Evolutionary conservation across 1,140 invertebrate species (phyloP), one percentile per base, ranked within the genome.

Genomic region (Cyrtorhinus lividipennis): DNA sequence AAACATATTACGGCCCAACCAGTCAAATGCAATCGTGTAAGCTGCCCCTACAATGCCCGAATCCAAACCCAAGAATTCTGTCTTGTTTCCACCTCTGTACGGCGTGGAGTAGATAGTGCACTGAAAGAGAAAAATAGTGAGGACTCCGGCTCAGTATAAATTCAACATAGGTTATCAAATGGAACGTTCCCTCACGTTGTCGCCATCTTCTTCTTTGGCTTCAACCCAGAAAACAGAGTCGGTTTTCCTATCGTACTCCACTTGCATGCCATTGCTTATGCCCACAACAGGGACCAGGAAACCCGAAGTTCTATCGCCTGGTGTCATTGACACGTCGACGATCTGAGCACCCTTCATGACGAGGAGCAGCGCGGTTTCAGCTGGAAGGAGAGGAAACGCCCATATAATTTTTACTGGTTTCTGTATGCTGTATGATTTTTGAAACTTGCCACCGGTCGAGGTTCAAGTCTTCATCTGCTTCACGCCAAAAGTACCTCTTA

Each of bases 1-100:
- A 70, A 90, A 98, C 5, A 99, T 72, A 75, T 98, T 99, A 44
- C 93, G 77, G 8, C 94, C 93, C 25, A 98, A 78, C 94, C 95
- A 98, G 72, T 98, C 95, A 70, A 96, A 89, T 0, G 94, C 94
- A 26, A 98, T 83, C 0, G 89, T 83, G 48, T 90, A 91, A 0
- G 94, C 90, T 0, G 90, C 84, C 0, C 95, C 94, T 24, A 96
- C 85, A 26, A 96, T 82, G 5, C 92, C 91, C 3, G 81, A 81
- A 63, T 90, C 86, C 2, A 73, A 73, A 69, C 81, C 83, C 0
- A 94, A 79, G 70, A 97, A 88, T 69, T 88, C 83, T 0, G 87
- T 88, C 71, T 85, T 85, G 67, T 95, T 95, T 1, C 90, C 90
- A 13, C 90, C 91, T 53, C 83, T 85, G 57, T 95, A 85, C 0